Evolutionary conservation across 1,140 invertebrate species (phyloP), one percentile per base, ranked within the genome.

Genomic region (Drosophila equinoxialis): DNA sequence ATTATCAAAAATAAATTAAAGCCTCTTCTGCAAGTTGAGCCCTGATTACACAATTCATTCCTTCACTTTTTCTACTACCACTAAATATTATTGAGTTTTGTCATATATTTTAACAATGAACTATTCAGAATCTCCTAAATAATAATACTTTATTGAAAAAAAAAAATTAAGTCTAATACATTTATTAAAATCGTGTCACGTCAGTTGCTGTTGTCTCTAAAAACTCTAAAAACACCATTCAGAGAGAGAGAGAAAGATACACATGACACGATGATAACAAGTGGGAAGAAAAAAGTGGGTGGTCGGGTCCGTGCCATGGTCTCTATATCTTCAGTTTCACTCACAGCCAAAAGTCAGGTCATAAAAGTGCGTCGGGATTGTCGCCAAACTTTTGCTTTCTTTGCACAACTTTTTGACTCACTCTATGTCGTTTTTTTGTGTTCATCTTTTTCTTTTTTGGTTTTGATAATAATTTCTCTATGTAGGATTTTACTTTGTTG

Each of bases 321-420:
- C 37, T 54, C 8, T 71, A 30, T 84, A 81, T 84, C 81, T 85
- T 71, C 77, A 71, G 85, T 84, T 85, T 67, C 74, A 81, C 75
- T 75, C 61, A 45, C 64, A 65, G 45, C 45, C 66, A 35, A 77
- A 70, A 81, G 75, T 67, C 71, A 65, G 58, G 71, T 65, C 70
- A 89, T 86, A 86, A 86, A 89, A 86, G 84, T 86, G 79, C 79
- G 79, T 83, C 68, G 69, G 69, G 65, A 87, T 83, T 87, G 83
- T 79, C 80, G 73, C 67, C 73, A 63, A 76, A 89, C 76, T 86
- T 86, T 89, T 83, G 76, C 83, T 83, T 79, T 86, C 73, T 79
- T 87, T 74, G 63, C 61, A 1, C 41, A 41, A 65, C 45, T 68
- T 74, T 51, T 57, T 60, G 45, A 39, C 39, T 20, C 20, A 51